phyloP scores from a whole-genome alignment of 1,140 invertebrate genomes.

The Octopus sinensis region DNA sequence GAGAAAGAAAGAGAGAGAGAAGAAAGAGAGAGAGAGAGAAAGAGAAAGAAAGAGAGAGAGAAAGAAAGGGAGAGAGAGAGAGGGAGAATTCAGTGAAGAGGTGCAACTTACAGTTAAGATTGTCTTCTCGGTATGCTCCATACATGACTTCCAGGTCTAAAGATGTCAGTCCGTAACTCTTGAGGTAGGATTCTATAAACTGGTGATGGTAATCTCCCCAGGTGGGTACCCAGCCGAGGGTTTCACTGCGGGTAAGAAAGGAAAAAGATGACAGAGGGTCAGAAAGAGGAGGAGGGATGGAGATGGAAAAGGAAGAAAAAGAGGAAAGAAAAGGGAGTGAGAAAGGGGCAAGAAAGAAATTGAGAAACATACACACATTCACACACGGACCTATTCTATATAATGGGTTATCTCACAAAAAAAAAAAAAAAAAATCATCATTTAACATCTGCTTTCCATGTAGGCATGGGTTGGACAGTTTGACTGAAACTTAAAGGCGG shows the following conservation, averaged over 20 bases:
- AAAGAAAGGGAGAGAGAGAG: background rate
- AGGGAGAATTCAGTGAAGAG: background rate
- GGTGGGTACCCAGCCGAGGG: constrained; percentile 54
- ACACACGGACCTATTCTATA: no score
- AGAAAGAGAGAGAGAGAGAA: background rate
- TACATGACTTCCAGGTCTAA: constrained; percentile 54
- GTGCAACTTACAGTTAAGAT: constrained; percentile 52
- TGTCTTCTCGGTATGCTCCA: constrained; percentile 53
- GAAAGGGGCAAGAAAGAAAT: no score
- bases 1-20: background rate
- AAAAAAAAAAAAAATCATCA: no score
- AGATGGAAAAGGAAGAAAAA: background rate
- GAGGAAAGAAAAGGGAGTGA: no score
- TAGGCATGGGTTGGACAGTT: no score
- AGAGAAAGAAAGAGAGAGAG: background rate
- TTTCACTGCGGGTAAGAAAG: constrained; percentile 37
- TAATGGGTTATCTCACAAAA: no score
- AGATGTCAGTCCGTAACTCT: constrained; percentile 49
- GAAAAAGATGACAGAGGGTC: constrained; percentile 16
- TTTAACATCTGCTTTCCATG: no score
- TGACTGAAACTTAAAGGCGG: no score
- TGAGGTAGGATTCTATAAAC: constrained; percentile 46
- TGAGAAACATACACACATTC: no score
- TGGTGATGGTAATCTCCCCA: constrained; percentile 50
- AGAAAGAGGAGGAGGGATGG: background rate